Evolutionary conservation across 2,888 invertebrate genomes (phyloP), one percentile per base, ranked within the genome.

Genomic region (Platycheirus rosarum): DNA sequence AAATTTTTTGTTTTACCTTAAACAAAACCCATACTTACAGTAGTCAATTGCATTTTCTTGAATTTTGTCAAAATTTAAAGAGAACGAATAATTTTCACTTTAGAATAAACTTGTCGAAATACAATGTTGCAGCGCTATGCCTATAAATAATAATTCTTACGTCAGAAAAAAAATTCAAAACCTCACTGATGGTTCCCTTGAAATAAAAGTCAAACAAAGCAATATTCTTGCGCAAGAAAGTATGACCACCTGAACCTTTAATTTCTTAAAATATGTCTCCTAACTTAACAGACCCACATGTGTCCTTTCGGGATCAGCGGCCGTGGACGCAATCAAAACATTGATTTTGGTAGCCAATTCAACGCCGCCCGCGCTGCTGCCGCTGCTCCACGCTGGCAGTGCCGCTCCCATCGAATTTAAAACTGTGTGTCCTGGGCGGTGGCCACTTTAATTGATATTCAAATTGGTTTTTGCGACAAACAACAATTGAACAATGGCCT

Each of bases 381-480:
- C 26, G 13, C 23, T 40, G 14, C 14, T 8, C 23, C 37, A 0
- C 4, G 2, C 1, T n/a, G n/a, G 1, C 9, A 4, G 23, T 13
- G 5, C 11, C 14, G 1, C n/a, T 7, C 4, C 37, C 26, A 0
- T 5, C 57, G 23, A 40, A 57, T 57, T 57, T 40, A 20, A 57
- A 18, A 29, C 13, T 70, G 46, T 57, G 44, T 68, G 8, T 57
- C 60, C 66, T 70, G 40, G 18, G 51, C 13, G 70, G 63, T 60
- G n/a, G n/a, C n/a, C n/a, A 80, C 70, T 76, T 66, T 71, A 80
- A 80, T 80, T 80, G 80, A 66, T 65, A 80, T 71, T 80, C 80
- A 70, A 66, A 73, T 78, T 68, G 78, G 62, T 73, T 73, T 68
- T 70, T 76, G 76, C 80, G 76, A 70, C 80, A 76, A 70, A 60